A percentile compares a stretch with the other conserved stretches of the same genome.
Evolutionary conservation across 2,797 vertebrate species (phyloP).

Genomic region (Cynopterus sphinx): DNA sequence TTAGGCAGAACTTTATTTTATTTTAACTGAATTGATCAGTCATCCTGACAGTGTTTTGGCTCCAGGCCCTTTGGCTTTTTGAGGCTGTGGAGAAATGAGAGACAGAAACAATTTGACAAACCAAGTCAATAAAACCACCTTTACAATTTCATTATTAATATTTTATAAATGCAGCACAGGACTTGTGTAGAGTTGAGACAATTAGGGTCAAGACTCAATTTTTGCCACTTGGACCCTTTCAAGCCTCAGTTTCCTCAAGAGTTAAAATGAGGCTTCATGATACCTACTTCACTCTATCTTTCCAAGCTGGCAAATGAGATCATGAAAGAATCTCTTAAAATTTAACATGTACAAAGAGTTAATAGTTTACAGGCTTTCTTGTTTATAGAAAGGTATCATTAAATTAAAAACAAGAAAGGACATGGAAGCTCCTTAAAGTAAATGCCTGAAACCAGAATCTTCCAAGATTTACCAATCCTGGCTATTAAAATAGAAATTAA

Average conservation of each 20-base stretch:
- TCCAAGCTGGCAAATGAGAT: background rate
- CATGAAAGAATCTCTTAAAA: background rate
- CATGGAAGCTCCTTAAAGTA: background rate
- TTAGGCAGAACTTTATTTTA: constrained; percentile 31
- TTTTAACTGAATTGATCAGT: constrained; percentile 1
- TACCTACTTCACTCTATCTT: background rate
- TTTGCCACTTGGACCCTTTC: background rate
- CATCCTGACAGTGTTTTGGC: background rate
- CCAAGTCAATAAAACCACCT: constrained; percentile 14
- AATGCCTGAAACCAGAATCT: background rate
- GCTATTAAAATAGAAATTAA: constrained; percentile 59
- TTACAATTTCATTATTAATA: background rate
- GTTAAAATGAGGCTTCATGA: background rate
- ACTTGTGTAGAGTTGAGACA: background rate
- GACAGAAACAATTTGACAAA: constrained; percentile 9
- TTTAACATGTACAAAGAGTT: background rate
- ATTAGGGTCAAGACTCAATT: background rate
- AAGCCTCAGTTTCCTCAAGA: background rate
- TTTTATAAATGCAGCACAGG: background rate
- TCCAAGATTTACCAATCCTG: constrained; percentile 34
- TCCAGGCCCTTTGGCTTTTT: background rate
- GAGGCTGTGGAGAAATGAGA: background rate
- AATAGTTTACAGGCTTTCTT: background rate
- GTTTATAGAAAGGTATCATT: background rate
- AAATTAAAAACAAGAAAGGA: background rate